These are phyloP conservation scores for Tanypteryx hageni DNA, from an alignment of 2,888 invertebrate genomes.

Conservation along the genomic window DNA sequence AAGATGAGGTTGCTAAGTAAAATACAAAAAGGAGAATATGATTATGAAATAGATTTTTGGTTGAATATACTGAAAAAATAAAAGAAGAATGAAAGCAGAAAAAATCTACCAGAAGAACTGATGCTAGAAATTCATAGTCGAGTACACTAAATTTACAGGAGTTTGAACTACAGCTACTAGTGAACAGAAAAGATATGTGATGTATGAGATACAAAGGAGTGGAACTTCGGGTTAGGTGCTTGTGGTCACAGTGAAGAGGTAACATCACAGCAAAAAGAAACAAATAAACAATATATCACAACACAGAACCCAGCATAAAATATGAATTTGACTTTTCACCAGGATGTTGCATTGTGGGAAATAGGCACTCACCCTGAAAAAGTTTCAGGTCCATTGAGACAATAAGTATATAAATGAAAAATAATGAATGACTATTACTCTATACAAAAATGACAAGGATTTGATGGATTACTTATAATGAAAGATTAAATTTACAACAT, in stretches of 20 bases:
- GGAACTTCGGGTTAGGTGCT: slow-evolving; percentile 40
- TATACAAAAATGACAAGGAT: too few species aligned
- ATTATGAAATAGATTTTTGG: not conserved
- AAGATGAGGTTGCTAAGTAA: not conserved
- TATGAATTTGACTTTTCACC: slow-evolving; percentile 12
- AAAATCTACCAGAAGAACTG: slow-evolving; percentile 52
- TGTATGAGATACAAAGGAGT: slow-evolving; percentile 49
- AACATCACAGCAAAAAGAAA: slow-evolving; percentile 54
- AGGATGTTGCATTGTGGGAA: slow-evolving; percentile 43
- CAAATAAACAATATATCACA: slow-evolving; percentile 57
- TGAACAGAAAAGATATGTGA: slow-evolving; percentile 54
- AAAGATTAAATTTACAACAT: not conserved
- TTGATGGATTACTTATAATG: too few species aligned
- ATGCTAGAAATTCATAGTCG: not conserved
- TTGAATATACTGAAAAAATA: slow-evolving; percentile 33
- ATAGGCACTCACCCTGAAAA: slow-evolving; percentile 59
- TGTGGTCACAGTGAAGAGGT: slow-evolving; percentile 32
- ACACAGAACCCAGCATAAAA: slow-evolving; percentile 38
- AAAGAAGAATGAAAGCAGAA: slow-evolving; percentile 29
- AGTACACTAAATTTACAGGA: slow-evolving; percentile 17
- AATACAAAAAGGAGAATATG: not conserved
- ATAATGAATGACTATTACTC: not conserved
- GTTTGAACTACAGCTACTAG: slow-evolving; percentile 33
- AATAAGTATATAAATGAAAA: slow-evolving; percentile 27
- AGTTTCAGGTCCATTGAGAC: slow-evolving; percentile 58